Conservation (phyloP, 2,888 invertebrate genomes). For the Fragum sueziense region DNA sequence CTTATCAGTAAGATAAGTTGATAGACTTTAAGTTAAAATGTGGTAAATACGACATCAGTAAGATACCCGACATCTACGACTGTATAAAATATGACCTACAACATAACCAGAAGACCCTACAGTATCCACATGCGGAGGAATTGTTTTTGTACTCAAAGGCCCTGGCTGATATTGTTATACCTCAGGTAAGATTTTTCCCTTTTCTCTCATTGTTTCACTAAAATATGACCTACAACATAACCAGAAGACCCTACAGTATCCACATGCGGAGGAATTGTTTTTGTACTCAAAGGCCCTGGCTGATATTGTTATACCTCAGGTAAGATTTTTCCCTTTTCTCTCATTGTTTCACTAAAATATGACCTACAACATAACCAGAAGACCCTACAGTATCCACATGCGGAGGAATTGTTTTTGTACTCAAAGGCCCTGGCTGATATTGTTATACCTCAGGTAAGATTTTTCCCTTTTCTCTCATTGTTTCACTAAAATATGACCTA, state of each 20-base stretch:
- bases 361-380: conserved; percentile 94
- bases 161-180: neutral
- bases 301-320: no score
- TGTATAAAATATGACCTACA: conserved; percentile 99
- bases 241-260: conserved; percentile 93
- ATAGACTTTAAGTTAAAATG: conserved; percentile 97
- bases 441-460: conserved; percentile 95
- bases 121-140: no score
- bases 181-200: no score
- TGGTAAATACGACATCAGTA: conserved; percentile 95
- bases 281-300: no score
- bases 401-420: conserved; percentile 90
- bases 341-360: no score
- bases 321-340: no score
- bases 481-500: conserved; percentile 97
- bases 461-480: no score
- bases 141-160: neutral
- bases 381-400: conserved; percentile 96
- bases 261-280: conserved; percentile 80
- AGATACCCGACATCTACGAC: conserved; percentile 99
- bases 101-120: no score
- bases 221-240: conserved; percentile 99
- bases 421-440: conserved; percentile 99
- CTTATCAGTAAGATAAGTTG: conserved; percentile 99
- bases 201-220: no score